Conservation (phyloP, 2,797 vertebrate species). For the Thunnus albacares region DNA sequence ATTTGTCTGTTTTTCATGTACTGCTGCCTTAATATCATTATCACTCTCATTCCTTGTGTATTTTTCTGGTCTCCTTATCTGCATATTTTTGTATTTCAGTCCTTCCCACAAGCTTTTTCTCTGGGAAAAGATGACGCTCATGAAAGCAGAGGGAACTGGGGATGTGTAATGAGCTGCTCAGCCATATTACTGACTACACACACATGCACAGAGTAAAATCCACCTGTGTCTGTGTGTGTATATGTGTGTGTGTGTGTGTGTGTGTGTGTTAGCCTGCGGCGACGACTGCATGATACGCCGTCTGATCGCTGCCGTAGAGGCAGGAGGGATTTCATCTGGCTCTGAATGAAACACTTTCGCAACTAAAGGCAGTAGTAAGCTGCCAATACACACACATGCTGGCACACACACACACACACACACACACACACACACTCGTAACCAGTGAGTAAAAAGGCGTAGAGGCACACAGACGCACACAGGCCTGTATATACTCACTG, state of each 20-base stretch:
- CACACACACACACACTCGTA: constrained; percentile 5
- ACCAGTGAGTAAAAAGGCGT: neutral
- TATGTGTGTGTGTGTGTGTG: constrained; percentile 34
- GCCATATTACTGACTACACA: constrained; percentile 40
- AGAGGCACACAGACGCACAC: neutral
- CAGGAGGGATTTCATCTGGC: constrained; percentile 77
- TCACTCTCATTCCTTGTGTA: constrained; percentile 2
- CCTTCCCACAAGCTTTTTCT: constrained; percentile 6
- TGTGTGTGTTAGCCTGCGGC: constrained; percentile 67
- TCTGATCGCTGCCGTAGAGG: constrained; percentile 68
- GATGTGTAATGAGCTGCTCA: constrained; percentile 64
- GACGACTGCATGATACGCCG: constrained; percentile 82
- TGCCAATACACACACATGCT: constrained; percentile 54
- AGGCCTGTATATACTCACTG: neutral
- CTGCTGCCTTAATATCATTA: neutral
- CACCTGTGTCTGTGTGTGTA: constrained; percentile 54
- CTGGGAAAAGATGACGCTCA: neutral
- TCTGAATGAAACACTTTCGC: constrained; percentile 73
- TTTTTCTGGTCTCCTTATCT: constrained; percentile 35
- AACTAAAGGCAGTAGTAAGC: constrained; percentile 65
- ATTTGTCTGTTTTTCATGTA: constrained; percentile 11
- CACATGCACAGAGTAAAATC: constrained; percentile 31
- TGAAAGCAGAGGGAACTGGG: constrained; percentile 31
- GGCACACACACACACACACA: constrained; percentile 5
- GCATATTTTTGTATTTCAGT: constrained; percentile 18